Evolutionary conservation across 2,888 invertebrate species (phyloP).

Genomic region (Melinaea marsaeus): DNA sequence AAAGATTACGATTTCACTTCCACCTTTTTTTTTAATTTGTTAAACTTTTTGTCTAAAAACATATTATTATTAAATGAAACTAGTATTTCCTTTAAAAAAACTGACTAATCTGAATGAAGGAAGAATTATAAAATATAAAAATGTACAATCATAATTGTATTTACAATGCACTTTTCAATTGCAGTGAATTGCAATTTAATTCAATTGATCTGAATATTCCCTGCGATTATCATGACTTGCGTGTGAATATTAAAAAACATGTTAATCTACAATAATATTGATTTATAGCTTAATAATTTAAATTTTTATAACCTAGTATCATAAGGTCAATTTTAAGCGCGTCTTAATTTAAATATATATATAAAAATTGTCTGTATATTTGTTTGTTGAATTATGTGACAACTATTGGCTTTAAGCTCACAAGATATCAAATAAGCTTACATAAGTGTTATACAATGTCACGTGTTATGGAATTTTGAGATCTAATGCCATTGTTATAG

Average conservation of each 20-base stretch:
- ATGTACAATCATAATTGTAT: no score
- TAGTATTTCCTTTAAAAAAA: no score
- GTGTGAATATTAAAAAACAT: conserved; percentile 15
- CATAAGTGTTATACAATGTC: conserved; percentile 34
- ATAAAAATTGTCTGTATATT: conserved; percentile 14
- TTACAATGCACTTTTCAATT: no score
- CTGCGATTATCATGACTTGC: conserved; percentile 8
- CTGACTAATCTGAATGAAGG: no score
- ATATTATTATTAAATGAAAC: no score
- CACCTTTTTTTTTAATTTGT: no score
- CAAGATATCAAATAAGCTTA: conserved; percentile 35
- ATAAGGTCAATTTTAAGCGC: neutral
- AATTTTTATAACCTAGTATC: neutral
- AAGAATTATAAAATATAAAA: no score
- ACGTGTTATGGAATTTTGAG: conserved; percentile 18
- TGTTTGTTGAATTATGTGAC: conserved; percentile 30
- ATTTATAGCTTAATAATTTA: neutral
- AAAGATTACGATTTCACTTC: no score
- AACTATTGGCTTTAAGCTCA: conserved; percentile 26
- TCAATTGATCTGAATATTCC: neutral
- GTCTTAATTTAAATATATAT: neutral
- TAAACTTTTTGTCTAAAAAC: no score
- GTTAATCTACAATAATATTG: neutral
- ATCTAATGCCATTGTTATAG: conserved; percentile 13
- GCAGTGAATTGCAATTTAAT: conserved; percentile 3